Evolutionary conservation across 2,888 invertebrate species (phyloP).

Genomic region (Aphodius granarius): DNA sequence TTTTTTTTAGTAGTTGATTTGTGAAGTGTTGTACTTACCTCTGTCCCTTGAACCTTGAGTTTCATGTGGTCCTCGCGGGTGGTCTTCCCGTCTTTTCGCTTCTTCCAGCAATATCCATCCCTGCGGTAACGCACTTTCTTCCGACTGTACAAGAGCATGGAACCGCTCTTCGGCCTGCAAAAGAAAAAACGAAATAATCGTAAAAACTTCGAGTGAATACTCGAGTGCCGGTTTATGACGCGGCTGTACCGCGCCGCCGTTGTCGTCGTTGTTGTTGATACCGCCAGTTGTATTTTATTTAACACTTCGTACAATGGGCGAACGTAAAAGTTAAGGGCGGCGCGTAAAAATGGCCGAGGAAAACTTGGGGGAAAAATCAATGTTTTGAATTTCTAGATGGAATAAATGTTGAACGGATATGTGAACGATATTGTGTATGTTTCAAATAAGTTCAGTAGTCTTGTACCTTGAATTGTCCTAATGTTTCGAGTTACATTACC

Average conservation of each 20-base stretch:
- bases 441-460: too few species aligned
- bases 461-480: too few species aligned
- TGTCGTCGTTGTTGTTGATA: background rate
- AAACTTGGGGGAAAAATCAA: background rate
- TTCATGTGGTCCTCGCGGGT: slow-evolving; percentile 99
- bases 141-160: slow-evolving; percentile 93
- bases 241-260: background rate
- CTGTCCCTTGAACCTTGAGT: slow-evolving; percentile 95
- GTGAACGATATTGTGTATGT: too few species aligned
- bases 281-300: background rate
- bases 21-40: too few species aligned
- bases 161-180: slow-evolving; percentile 92
- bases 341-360: background rate
- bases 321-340: background rate
- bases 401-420: background rate
- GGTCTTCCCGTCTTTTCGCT: slow-evolving; percentile 96
- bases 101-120: slow-evolving; percentile 99
- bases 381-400: background rate
- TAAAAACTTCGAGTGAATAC: background rate
- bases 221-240: background rate
- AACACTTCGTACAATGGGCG: background rate
- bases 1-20: too few species aligned
- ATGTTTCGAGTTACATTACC: too few species aligned
- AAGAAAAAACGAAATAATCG: slow-evolving; percentile 21
- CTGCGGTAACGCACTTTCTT: slow-evolving; percentile 94